phyloP scores from a whole-genome alignment of 2,888 invertebrate genomes.

The Caenorhabditis parvicauda region DNA sequence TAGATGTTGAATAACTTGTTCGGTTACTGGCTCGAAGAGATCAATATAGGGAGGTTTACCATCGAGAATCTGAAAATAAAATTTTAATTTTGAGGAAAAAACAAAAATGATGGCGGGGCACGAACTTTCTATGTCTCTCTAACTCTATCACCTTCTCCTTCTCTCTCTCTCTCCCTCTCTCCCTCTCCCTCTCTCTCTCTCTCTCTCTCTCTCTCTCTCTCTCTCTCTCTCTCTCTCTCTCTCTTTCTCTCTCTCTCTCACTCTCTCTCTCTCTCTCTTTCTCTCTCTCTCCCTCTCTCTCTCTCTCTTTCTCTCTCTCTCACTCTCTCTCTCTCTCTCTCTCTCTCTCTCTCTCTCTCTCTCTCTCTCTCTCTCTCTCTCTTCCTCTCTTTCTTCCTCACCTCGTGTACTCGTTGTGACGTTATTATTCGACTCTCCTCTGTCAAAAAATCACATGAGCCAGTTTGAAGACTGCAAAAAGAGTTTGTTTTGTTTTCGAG shows the following conservation, averaged over 20 bases:
- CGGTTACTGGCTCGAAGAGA: constrained; percentile 21
- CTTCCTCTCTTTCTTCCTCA: constrained; percentile 9
- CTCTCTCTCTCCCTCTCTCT: constrained; percentile 2
- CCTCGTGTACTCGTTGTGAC: constrained; percentile 25
- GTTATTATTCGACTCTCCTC: constrained; percentile 2
- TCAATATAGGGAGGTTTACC: constrained; percentile 21
- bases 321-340: constrained; percentile 1
- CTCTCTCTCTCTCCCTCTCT: background rate
- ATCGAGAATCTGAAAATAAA: constrained; percentile 12
- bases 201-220: no score
- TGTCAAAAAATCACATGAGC: constrained; percentile 15
- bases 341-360: constrained; percentile 1
- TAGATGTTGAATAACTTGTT: constrained; percentile 12
- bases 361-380: constrained; percentile 6
- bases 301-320: background rate
- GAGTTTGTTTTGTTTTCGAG: no score
- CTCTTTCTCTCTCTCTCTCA: no score
- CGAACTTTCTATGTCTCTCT: no score
- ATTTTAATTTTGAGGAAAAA: background rate
- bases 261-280: no score
- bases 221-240: no score
- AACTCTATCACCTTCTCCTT: no score
- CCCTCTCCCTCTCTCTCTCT: constrained; percentile 3
- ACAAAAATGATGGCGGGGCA: background rate
- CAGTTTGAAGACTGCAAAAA: no score